Conservation (phyloP, 2,113 vertebrate species). For the Uropsilus gracilis region DNA sequence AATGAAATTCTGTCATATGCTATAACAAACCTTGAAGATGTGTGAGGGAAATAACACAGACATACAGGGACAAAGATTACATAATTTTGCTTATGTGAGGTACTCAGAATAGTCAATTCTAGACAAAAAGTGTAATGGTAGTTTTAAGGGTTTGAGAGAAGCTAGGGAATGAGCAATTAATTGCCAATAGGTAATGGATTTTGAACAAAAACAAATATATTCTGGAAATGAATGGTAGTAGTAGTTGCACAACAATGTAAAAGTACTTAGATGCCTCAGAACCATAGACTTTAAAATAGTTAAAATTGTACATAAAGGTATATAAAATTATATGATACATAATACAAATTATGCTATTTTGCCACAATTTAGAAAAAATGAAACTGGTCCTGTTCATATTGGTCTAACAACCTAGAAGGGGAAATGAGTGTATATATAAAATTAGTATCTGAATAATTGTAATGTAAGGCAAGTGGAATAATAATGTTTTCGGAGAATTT, state of each 20-base stretch:
- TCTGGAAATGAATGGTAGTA: not conserved
- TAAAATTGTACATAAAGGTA: not conserved
- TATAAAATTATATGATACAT: not conserved
- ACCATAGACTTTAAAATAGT: not conserved
- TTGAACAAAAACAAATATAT: not conserved
- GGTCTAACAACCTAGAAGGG: not conserved
- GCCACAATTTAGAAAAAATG: not conserved
- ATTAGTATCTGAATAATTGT: not conserved
- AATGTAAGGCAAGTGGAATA: not conserved
- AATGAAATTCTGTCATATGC: not conserved
- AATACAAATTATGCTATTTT: not conserved
- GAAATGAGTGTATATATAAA: not conserved
- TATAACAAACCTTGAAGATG: not conserved
- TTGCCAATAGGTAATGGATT: not conserved
- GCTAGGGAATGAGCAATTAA: not conserved
- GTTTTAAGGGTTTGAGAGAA: not conserved
- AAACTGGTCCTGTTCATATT: not conserved
- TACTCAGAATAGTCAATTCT: not conserved
- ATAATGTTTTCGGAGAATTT: not conserved
- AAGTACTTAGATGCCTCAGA: not conserved
- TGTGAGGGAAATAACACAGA: conserved; percentile 2
- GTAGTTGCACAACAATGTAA: not conserved
- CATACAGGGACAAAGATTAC: not conserved
- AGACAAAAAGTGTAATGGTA: not conserved
- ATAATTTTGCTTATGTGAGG: not conserved